Evolutionary conservation across 92 coral and sea anemone species (phyloP), one percentile per base, ranked within the genome.

Genomic region (Ricordea florida): DNA sequence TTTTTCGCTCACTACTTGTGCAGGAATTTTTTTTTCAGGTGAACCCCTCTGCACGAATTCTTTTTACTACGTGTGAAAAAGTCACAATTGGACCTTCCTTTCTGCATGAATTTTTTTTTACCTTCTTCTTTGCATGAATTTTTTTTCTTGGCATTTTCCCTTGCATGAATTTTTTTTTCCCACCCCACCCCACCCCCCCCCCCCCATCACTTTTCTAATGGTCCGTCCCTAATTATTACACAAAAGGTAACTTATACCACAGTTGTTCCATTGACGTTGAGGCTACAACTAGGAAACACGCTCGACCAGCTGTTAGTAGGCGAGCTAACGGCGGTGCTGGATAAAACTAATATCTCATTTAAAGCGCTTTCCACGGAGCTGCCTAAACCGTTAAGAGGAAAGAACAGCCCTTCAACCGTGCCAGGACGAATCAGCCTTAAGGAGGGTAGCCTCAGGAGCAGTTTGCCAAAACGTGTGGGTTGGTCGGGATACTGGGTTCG

Each of bases 371-470:
- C 93, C 57, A 91, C 79, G 4, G 89, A 79, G 47, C 60, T 82
- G 1, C 93, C 93, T 85, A 91, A 83, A n/a, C 87, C 79, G 10
- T 74, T 62, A 14, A 85, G 56, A 4, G 92, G 77, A 56, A 93
- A 93, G 75, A 93, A 87, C 6, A 93, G 76, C 44, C 69, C 92
- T 46, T 90, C 96, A 9, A 91, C 86, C 22, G 88, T 76, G 28
- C 75, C 82, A 21, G 96, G 84, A 66, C 96, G 93, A 41, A 93
- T 75, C 34, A 90, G 76, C 14, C 98, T 88, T 62, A 93, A 71
- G 13, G 96, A 81, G 6, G 98, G 98, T 10, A 93, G 92, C 79
- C 93, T 87, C 85, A 93, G 93, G 14, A 93, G 93, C 36, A 93
- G 90, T 67, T 88, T 88, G 23, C 98, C 98, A 41, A 90, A 88